Base-by-base conservation (phyloP, 2,888 invertebrate species). In the Meghimatium bilineatum region DNA sequence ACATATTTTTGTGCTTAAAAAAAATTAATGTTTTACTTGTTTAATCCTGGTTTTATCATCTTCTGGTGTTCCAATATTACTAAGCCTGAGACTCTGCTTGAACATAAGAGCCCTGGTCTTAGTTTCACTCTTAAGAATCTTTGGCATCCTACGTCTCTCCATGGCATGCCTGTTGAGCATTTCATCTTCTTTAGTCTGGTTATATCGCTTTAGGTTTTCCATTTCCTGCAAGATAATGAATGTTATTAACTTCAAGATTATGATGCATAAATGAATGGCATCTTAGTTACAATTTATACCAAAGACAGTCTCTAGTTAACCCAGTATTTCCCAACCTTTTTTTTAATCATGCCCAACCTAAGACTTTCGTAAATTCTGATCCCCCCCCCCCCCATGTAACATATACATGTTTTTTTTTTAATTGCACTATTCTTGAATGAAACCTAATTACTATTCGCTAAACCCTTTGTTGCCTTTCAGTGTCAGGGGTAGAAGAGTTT, bases 81-180 rank as follows among this genome's bases (percentile, higher is more conserved):
- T 96, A 92, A 99, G 98, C 86, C 98, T 95, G 94, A 99, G 95
- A 88, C 93, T 98, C 94, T 98, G 99, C 79, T 99, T 95, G 95
- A 95, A 99, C 99, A 99, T 99, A 95, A 97, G 96, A 94, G 98
- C 98, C 0, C 99, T 95, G n/a, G 99, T 98, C 94, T 99, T 99
- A 96, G 98, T 97, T 94, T 99, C 99, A 5, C 96, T 96, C 56
- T 98, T 96, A 90, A 99, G 98, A 86, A 99, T 95, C 94, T 99
- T 99, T 12, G 99, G 99, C 89, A 99, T 94, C 76, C 98, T 97
- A 49, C 99, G 95, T 93, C 97, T 97, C 94, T 99, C 99, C 14
- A 97, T 94, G 8, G 96, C 95, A 91, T 99, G 98, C 56, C 97
- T 96, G 92, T 98, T 97, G 12, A 97, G 94, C 86, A 99, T 94